These are phyloP conservation scores for Malachius bipustulatus DNA, from an alignment of 2,888 invertebrate species.

Conservation along the genomic window DNA sequence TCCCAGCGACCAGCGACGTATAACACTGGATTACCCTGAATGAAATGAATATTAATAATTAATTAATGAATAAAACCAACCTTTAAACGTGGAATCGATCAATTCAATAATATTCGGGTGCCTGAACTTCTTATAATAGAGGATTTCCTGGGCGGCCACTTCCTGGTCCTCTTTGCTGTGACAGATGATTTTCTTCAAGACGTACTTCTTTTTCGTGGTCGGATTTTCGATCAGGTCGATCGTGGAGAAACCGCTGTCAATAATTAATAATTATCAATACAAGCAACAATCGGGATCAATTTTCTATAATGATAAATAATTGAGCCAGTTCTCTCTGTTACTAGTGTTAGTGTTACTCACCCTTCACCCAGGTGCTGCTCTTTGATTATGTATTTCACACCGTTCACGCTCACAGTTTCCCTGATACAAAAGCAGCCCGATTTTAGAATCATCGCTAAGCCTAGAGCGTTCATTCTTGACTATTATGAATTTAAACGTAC, in stretches of 20 bases:
- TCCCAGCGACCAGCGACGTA: no score
- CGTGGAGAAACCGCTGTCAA: conserved; percentile 65
- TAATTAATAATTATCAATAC: no score
- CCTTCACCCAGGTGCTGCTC: conserved; percentile 69
- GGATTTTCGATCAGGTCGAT: conserved; percentile 65
- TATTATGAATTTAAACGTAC: no score
- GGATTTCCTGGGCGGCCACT: conserved; percentile 58
- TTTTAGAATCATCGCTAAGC: conserved; percentile 55
- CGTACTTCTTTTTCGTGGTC: conserved; percentile 52
- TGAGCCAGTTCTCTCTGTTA: no score
- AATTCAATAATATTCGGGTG: conserved; percentile 65
- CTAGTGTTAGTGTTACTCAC: no score
- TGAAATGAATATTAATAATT: no score
- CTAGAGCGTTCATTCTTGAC: conserved; percentile 54
- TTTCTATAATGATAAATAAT: no score
- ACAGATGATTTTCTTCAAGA: conserved; percentile 69
- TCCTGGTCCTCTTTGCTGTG: conserved; percentile 67
- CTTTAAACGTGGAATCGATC: conserved; percentile 54
- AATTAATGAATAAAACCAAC: no score
- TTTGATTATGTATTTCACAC: conserved; percentile 52
- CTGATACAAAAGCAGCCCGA: conserved; percentile 67
- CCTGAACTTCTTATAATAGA: conserved; percentile 55
- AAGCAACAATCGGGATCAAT: no score
- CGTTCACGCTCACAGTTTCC: conserved; percentile 58
- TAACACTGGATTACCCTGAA: no score